Evolutionary conservation across 2,113 vertebrate species (phyloP), one percentile per base, ranked within the genome.

Genomic region (Xenopus tropicalis): DNA sequence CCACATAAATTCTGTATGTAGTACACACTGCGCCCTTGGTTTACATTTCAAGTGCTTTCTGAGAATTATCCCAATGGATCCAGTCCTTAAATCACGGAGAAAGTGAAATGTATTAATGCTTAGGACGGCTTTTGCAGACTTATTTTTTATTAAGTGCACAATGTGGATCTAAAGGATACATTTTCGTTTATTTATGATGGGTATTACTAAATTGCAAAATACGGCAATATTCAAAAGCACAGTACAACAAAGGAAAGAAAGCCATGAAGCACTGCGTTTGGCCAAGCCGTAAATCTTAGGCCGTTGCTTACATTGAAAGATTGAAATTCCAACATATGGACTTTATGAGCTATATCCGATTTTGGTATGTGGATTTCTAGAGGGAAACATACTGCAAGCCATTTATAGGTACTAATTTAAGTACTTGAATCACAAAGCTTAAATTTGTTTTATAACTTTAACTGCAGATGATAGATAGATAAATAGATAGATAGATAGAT

Each of bases 1-100:
- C 73, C 43, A 20, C 69, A 75, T 75, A 75, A 75, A 75, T 75
- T 69, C 62, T 69, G 24, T 56, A 56, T 62, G 59, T 22, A 21
- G 73, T 69, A 61, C 66, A 62, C 46, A 63, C 69, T 68, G 44
- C 69, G 58, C 73, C 48, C 43, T 69, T 61, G 72, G 57, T 74
- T 74, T 75, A 75, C 72, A 75, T 75, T 69, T 69, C 66, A 69
- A 69, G 20, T 69, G 46, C 48, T 75, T 75, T 63, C 46, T 37
- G 58, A 75, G 58, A 75, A 69, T 75, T 75, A 75, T 75, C 73
- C 72, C 73, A 75, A 75, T 75, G 73, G 73, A 75, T 75, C 44
- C 20, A 13, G 72, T 37, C 58, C 54, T 57, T 74, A 74, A 74
- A 74, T 74, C 72, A 69, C 57, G 2, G 25, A 13, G 58, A 62